Base-by-base conservation (phyloP, 2,888 invertebrate species). In the Agriotes lineatus region DNA sequence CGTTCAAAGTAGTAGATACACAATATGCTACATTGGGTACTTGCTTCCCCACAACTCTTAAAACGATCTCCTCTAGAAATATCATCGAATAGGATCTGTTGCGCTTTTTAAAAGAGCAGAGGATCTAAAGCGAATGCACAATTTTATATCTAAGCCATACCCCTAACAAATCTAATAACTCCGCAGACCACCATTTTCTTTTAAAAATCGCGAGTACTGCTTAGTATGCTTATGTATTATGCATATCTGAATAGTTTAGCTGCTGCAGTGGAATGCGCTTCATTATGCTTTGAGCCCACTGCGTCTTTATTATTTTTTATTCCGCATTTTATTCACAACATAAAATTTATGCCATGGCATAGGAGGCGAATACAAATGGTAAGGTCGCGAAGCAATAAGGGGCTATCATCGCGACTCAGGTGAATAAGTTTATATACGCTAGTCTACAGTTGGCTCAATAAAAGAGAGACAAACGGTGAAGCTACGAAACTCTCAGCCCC, bases 381-480 rank as follows among this genome's bases (percentile, higher is more conserved):
- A 20, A 50, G 9, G 48, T 50, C 22, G 16, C 10, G 14, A 30
- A 52, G n/a, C 16, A 52, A 52, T 52, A 7, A 52, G n/a, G 16
- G 30, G 12, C 19, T 20, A 42, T 44, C 44, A 7, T 42, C 42
- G 39, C 35, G 35, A 22, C 9, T 1, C 19, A 64, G 54, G 64
- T 64, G 64, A 57, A 57, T 42, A 64, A 44, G 42, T 66, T 66
- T 25, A 22, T 45, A 56, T 33, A 58, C 58, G 48, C 50, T 67
- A 64, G 44, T 67, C 64, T 42, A 45, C 69, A 71, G 69, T 67
- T 63, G 57, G 67, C 61, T 59, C 70, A 64, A 72, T 72, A 72
- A 72, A 72, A 72, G 64, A 20, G 64, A 62, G 66, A 63, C 66
- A 67, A 66, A 62, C 56, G 44, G 67, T 12, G 67, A 67, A 42